Conservation (phyloP, 1,140 invertebrate genomes). For the Propsilocerus akamusi region DNA sequence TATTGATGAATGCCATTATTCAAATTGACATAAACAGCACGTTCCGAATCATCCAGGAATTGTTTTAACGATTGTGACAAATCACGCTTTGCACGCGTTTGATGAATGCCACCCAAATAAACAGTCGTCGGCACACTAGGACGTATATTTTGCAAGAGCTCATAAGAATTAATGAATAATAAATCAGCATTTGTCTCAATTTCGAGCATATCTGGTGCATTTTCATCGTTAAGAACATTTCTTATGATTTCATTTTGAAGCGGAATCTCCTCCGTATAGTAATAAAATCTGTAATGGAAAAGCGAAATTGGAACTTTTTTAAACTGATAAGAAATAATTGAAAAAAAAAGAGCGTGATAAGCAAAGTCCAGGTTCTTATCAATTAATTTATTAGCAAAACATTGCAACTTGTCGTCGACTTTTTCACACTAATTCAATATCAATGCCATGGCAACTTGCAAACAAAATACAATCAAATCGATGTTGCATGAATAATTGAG, state of each 20-base stretch:
- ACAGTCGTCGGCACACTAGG: slow-evolving; percentile 27
- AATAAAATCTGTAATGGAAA: slow-evolving; percentile 9
- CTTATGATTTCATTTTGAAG: slow-evolving; percentile 13
- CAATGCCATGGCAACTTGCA: not conserved
- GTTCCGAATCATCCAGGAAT: slow-evolving; percentile 7
- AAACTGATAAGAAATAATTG: not conserved
- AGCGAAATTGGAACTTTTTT: not conserved
- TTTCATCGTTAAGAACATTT: not conserved
- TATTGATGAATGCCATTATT: not conserved
- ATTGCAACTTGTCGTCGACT: not conserved
- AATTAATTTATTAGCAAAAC: not conserved
- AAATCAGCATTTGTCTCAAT: slow-evolving; percentile 28
- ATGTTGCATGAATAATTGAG: not conserved
- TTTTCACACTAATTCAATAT: not conserved
- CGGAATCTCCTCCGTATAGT: slow-evolving; percentile 10
- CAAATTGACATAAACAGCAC: slow-evolving; percentile 10
- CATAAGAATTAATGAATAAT: slow-evolving; percentile 30
- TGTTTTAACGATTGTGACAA: not conserved
- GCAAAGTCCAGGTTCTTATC: not conserved
- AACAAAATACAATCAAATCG: not conserved
- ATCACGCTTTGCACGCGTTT: slow-evolving; percentile 10
- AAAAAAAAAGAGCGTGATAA: not conserved
- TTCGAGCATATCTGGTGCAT: slow-evolving; percentile 20
- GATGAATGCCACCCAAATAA: slow-evolving; percentile 28
- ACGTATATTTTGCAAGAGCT: slow-evolving; percentile 22